Base-by-base conservation (phyloP, 2,113 vertebrate species). In the Corapipo altera region DNA sequence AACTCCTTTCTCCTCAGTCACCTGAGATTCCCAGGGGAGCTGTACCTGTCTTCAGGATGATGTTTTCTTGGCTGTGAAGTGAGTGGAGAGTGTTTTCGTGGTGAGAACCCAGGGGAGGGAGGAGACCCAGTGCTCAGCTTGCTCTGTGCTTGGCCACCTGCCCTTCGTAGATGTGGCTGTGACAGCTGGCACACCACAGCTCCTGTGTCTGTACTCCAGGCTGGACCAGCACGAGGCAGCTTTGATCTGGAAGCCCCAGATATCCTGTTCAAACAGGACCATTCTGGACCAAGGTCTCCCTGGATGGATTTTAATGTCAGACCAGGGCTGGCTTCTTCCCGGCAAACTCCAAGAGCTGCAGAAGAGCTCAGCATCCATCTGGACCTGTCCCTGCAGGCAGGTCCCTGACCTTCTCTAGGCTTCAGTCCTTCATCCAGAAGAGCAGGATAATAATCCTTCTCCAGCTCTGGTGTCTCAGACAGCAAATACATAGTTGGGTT, bases 321-420 rank as follows among this genome's bases (percentile, higher is more conserved):
- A 51, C 23, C 76, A 93, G 73, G 66, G 65, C 69, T 71, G 75
- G 30, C 33, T 92, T 78, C 72, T 84, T 67, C 83, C 83, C 3
- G 10, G 20, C 35, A 78, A 71, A 91, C 86, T 86, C 66, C 59
- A 80, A 84, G 72, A 59, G 16, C 32, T 86, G 44, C 5, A 26
- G 32, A 58, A 87, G 22, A 65, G 65, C 88, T 94, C 85, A 72
- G 28, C 88, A 69, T 84, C 85, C 95, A 81, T 94, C 92, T 95
- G 88, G 93, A 18, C 41, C 11, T 14, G 17, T 92, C 88, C 66
- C 72, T 78, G 28, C 26, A 69, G 88, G 52, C 69, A 92, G 49
- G 23, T 84, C 65, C 24, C 57, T 96, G 93, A 97, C 93, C 88
- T 96, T 92, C 95, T 95, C 65, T 8, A 86, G 72, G 39, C 66